Base-by-base conservation (phyloP, 1,140 invertebrate species). In the Drosophila nikananu region DNA sequence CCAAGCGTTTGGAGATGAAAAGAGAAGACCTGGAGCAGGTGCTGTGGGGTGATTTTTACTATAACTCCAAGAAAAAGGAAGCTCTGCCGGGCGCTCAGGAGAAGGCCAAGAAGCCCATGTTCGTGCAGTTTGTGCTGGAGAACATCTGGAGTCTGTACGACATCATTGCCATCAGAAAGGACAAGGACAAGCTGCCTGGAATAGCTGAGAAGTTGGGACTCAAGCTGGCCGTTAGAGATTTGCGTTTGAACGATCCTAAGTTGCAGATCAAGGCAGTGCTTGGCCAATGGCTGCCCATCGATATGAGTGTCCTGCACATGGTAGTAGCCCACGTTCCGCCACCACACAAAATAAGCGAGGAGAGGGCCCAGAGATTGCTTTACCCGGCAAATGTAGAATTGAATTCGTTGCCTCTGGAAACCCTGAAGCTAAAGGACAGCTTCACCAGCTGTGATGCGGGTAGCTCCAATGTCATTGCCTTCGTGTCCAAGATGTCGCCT, bases 31-130 rank as follows among this genome's bases (percentile, higher is more conserved):
- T 97, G 9, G 95, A 95, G 81, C 97, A 96, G 94, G 96, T 97
- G 1, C 94, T 99, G 9, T 99, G 99, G 98, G 99, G 99, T 54
- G 98, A 99, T 94, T 99, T 95, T 94, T 99, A 97, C 93, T 95
- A 99, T 17, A 97, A 98, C 93, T 92, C 94, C 1, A 99, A 99
- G 94, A 95, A 95, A 3, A 99, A 98, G 93, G 94, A 95, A 76
- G 97, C 99, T 52, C 94, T 97, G 94, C 96, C 96, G 93, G 98
- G 98, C 32, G 99, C 99, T 12, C 97, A 98, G 94, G 97, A 96
- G 82, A 99, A 98, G 92, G 97, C 97, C 0, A 99, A 99, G 93
- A 98, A 98, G 83, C 97, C 99, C 1, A 93, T 99, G 68, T 99
- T 99, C 94, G 98, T 99, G 13, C 97, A 99, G 93, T 95, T 99